Evolutionary conservation across 2,888 invertebrate genomes (phyloP).

Genomic region (Folsomia manolachei): DNA sequence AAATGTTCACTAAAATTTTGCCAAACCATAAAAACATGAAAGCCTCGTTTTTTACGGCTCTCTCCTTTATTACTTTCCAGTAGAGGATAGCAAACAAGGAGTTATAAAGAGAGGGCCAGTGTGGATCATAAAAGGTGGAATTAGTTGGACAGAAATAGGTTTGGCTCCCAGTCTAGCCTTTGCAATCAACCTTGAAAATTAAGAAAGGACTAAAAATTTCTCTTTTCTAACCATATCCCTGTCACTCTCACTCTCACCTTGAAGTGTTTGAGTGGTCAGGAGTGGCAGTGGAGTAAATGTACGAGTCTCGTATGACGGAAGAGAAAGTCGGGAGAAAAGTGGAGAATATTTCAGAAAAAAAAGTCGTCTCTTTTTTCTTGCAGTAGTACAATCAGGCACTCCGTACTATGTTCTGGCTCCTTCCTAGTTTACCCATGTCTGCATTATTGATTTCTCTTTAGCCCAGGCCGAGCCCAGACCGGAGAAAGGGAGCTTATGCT

Average conservation of each 20-base stretch:
- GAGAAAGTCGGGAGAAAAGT: not conserved
- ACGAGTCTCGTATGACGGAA: not conserved
- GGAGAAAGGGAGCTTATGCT: not conserved
- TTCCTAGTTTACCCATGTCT: conserved; percentile 16
- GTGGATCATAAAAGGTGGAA: not conserved
- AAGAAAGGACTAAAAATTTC: not conserved
- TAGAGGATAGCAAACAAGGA: not conserved
- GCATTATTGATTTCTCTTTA: conserved; percentile 35
- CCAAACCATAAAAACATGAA: no score
- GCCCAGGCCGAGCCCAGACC: not conserved
- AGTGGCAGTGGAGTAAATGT: not conserved
- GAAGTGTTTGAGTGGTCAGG: no score
- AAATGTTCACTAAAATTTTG: no score
- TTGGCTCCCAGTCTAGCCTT: not conserved
- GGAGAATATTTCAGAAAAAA: not conserved
- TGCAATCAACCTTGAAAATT: not conserved
- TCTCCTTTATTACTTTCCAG: not conserved
- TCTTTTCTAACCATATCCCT: no score
- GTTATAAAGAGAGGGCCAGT: not conserved
- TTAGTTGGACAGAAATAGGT: not conserved
- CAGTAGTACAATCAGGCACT: no score
- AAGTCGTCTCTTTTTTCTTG: no score
- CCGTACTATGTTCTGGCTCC: not conserved
- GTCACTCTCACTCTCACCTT: no score
- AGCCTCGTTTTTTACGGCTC: not conserved